phyloP scores from a whole-genome alignment of 2,797 vertebrate species.

The Helarctos malayanus region DNA sequence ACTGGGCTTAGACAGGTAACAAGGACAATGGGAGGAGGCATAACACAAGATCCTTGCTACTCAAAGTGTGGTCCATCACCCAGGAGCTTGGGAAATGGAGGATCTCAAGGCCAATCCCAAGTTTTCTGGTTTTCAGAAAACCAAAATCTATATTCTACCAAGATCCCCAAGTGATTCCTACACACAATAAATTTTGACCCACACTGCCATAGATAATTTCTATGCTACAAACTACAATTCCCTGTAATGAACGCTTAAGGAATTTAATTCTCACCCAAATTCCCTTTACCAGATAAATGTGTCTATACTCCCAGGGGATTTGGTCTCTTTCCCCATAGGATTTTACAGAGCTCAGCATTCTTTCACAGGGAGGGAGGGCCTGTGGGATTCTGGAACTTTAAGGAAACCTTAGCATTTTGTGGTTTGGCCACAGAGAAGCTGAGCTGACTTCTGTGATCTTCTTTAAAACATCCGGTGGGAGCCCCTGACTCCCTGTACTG shows the following conservation, averaged over 20 bases:
- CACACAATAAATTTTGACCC: neutral
- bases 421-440: constrained; percentile 63
- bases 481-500: neutral
- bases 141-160: neutral
- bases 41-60: neutral
- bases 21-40: neutral
- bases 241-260: neutral
- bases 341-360: constrained; percentile 71
- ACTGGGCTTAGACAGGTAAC: neutral
- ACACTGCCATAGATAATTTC: neutral
- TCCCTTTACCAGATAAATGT: neutral
- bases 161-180: neutral
- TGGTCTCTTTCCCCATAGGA: neutral
- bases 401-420: constrained; percentile 71
- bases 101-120: neutral
- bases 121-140: neutral
- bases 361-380: constrained; percentile 33
- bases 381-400: constrained; percentile 38
- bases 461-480: constrained; percentile 4
- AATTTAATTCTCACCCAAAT: neutral
- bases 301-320: neutral
- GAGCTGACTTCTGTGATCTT: constrained; percentile 43
- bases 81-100: neutral
- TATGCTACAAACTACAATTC: neutral
- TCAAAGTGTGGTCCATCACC: neutral